A percentile compares a stretch with the other conserved stretches of the same genome.
These are phyloP conservation scores for Rhimphoctona megacephalus DNA, from an alignment of 2,888 invertebrate species.

Conservation along the genomic window DNA sequence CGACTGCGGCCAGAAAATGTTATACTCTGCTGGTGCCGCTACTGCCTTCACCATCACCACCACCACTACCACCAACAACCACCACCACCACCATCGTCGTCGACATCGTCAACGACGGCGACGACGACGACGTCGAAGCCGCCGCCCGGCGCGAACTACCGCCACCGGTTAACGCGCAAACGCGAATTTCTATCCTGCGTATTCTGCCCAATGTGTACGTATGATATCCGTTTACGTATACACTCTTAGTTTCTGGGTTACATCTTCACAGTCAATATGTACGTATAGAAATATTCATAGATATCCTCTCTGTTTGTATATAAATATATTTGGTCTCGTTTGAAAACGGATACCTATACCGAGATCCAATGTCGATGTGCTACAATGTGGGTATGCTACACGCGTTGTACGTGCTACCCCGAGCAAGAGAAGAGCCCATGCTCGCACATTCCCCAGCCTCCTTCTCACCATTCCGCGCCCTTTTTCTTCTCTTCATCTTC, in stretches of 20 bases:
- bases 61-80: conserved; percentile 60
- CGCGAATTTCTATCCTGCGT: conserved; percentile 69
- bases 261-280: conserved; percentile 8
- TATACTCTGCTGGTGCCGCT: conserved; percentile 62
- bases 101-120: conserved; percentile 73
- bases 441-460: conserved; percentile 42
- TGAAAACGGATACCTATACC: conserved; percentile 40
- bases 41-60: conserved; percentile 58
- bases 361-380: too few species aligned
- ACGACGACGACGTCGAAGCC: conserved; percentile 75
- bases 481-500: conserved; percentile 60
- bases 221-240: conserved; percentile 54
- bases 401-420: conserved; percentile 31
- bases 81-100: conserved; percentile 62
- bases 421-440: conserved; percentile 19
- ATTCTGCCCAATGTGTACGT: conserved; percentile 53
- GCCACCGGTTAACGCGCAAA: conserved; percentile 74
- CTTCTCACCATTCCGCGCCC: conserved; percentile 47
- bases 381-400: conserved; percentile 26
- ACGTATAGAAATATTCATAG: conserved; percentile 2
- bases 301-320: background rate
- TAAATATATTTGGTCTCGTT: conserved; percentile 19
- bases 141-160: conserved; percentile 81
- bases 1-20: conserved; percentile 74
- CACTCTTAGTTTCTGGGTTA: conserved; percentile 31